Conservation (phyloP, 2,888 invertebrate species). For the Thalpophila matura region DNA sequence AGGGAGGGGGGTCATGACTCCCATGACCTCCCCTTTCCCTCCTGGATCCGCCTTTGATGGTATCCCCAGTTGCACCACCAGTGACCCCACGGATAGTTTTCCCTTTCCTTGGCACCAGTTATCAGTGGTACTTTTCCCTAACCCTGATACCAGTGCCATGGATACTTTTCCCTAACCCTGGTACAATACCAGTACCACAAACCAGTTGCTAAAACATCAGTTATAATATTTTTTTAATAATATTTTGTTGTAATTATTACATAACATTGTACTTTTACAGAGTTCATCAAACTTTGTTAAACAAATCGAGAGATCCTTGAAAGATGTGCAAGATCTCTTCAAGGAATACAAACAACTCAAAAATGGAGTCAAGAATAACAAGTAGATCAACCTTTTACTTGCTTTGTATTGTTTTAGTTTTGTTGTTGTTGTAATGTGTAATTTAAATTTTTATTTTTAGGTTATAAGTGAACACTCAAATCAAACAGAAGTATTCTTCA, state of each 20-base stretch:
- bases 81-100: too few species aligned
- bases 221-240: too few species aligned
- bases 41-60: too few species aligned
- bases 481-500: conserved; percentile 68
- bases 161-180: too few species aligned
- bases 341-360: conserved; percentile 89
- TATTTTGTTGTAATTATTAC: neutral
- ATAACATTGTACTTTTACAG: conserved; percentile 82
- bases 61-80: too few species aligned
- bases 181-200: too few species aligned
- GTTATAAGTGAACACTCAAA: conserved; percentile 63
- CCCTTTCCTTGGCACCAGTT: too few species aligned
- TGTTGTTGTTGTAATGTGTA: conserved; percentile 71
- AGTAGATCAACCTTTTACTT: conserved; percentile 61
- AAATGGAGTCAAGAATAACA: conserved; percentile 73
- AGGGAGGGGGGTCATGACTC: too few species aligned
- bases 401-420: conserved; percentile 63
- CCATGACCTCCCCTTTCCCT: too few species aligned
- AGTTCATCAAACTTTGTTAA: conserved; percentile 95
- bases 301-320: conserved; percentile 93
- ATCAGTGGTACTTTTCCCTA: too few species aligned
- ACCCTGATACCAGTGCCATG: too few species aligned
- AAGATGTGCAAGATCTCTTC: conserved; percentile 93
- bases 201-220: too few species aligned
- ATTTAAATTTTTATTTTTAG: conserved; percentile 62